Evolutionary conservation across 1,140 invertebrate species (phyloP), one percentile per base, ranked within the genome.

Genomic region (Octopus sinensis): DNA sequence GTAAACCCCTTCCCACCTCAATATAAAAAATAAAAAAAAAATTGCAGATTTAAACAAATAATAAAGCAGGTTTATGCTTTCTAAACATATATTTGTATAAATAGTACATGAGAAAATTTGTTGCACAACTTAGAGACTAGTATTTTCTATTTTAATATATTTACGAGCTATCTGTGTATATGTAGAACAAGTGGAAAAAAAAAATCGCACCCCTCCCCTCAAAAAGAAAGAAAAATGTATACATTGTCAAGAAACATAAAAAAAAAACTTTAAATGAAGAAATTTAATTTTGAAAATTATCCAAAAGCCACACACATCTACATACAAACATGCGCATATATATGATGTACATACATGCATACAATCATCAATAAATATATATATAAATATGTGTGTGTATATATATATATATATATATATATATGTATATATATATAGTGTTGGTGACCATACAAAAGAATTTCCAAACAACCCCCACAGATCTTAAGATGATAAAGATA

Each of bases 71-170:
- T 80, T 76, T 73, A 80, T 79, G 54, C n/a, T 73, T 53, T 75
- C 78, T 80, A 75, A 79, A 52, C 7, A 81, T 71, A 68, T 83
- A 82, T 83, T 80, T 83, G 83, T 83, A 83, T 83, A 82, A 83
- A 82, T 83, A 82, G 83, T 73, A 76, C 30, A 71, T 17, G 82
- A 82, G 80, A 52, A 84, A 80, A 81, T 77, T 84, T 83, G 84
- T 84, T 84, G 84, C 83, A 84, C 81, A 84, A 76, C 80, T 43
- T 68, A 86, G 84, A 86, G 85, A 84, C 82, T 86, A 86, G 86
- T 84, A 82, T 86, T 86, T 86, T 86, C 84, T 86, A 85, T 86
- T 86, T 86, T 86, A 86, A 84, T 85, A 85, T 84, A 86, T 86
- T 86, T 84, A 86, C 82, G 75, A 83, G 56, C 76, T 78, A 30